These are phyloP conservation scores for Rhinichthys osculus DNA, from an alignment of 2,797 vertebrate species.

Conservation along the genomic window DNA sequence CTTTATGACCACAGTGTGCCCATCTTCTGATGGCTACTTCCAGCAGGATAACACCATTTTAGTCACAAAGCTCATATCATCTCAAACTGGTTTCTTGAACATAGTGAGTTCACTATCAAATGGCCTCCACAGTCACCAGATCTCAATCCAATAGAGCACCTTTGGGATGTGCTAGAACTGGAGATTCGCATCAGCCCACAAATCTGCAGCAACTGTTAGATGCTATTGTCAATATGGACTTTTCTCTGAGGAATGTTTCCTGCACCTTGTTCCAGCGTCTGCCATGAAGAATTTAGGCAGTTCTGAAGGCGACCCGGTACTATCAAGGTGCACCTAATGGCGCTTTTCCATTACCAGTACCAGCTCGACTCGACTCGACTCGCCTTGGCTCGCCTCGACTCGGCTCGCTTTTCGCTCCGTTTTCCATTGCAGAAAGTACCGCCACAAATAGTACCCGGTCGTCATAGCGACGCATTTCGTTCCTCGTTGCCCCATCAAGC, in stretches of 20 bases:
- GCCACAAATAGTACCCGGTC: no score
- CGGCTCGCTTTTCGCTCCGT: no score
- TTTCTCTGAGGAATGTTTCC: constrained; percentile 5
- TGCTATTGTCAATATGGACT: constrained; percentile 44
- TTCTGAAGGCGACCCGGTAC: neutral
- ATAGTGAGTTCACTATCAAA: neutral
- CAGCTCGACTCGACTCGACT: no score
- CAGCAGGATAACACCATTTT: constrained; percentile 48
- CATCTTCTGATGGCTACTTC: constrained; percentile 66
- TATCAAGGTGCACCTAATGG: neutral
- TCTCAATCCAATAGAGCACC: neutral
- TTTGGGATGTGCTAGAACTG: constrained; percentile 48
- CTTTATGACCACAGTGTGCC: constrained; percentile 56
- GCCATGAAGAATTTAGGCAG: neutral
- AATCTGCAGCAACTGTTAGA: constrained; percentile 40
- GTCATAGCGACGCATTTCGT: no score
- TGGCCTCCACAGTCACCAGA: neutral
- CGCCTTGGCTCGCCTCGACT: no score
- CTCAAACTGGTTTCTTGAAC: neutral
- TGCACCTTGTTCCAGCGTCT: neutral
- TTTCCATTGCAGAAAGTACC: no score
- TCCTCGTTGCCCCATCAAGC: no score
- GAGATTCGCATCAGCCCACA: constrained; percentile 52
- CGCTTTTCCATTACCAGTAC: no score
- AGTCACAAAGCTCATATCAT: neutral